phyloP scores from a whole-genome alignment of 2,113 vertebrate species.

The Nibea coibor region DNA sequence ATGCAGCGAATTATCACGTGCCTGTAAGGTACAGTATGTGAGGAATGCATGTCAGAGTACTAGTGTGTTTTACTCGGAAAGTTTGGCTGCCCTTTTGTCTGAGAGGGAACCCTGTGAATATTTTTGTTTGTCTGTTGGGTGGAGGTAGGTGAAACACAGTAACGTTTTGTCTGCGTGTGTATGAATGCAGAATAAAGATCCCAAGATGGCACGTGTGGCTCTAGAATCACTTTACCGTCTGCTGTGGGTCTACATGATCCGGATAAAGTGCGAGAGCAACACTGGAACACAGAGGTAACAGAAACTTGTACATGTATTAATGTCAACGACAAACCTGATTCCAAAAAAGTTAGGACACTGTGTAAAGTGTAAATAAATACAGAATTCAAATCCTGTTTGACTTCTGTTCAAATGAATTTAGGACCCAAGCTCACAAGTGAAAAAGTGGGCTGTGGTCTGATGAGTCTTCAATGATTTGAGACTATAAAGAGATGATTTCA shows the following conservation, averaged over 20 bases:
- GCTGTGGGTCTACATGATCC: conserved; percentile 99
- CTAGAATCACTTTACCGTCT: conserved; percentile 97
- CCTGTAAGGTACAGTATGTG: conserved; percentile 12
- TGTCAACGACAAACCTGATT: no score
- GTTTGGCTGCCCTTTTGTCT: not conserved
- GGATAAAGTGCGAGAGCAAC: conserved; percentile 99
- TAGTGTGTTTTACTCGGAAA: not conserved
- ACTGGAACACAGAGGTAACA: conserved; percentile 96
- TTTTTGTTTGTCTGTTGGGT: not conserved
- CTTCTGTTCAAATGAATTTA: no score
- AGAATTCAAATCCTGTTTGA: no score
- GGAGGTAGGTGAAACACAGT: conserved; percentile 5
- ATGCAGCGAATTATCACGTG: not conserved
- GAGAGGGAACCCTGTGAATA: not conserved
- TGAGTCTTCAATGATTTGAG: no score
- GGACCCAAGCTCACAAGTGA: no score
- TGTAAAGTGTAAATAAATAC: no score
- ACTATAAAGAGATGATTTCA: no score
- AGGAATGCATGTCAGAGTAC: not conserved
- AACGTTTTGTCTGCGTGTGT: conserved; percentile 35
- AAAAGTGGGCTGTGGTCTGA: no score
- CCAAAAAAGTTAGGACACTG: no score
- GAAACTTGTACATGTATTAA: not conserved
- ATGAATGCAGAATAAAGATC: conserved; percentile 93
- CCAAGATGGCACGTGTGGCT: conserved; percentile 99